Conservation (phyloP, 2,113 vertebrate genomes). For the Pyrgilauda ruficollis region DNA sequence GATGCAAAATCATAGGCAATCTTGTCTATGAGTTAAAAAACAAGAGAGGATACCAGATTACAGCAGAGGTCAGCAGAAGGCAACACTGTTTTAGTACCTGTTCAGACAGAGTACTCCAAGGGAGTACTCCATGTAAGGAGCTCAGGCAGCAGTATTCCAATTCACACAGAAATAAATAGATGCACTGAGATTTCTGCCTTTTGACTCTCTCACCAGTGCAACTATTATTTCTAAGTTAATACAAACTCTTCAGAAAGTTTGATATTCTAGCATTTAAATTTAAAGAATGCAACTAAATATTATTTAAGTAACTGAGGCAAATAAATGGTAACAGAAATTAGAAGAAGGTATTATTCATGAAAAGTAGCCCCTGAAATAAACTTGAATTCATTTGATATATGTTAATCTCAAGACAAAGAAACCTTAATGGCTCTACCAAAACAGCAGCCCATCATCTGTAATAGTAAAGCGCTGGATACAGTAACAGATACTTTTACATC, state of each 20-base stretch:
- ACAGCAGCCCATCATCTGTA: neutral
- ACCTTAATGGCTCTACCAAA: neutral
- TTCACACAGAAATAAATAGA: neutral
- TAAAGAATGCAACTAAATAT: neutral
- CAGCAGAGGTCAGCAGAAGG: neutral
- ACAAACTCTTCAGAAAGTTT: neutral
- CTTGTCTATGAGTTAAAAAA: neutral
- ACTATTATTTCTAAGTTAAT: neutral
- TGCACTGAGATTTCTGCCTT: neutral
- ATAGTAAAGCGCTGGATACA: neutral
- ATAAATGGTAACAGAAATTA: neutral
- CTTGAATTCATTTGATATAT: neutral
- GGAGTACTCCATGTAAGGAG: neutral
- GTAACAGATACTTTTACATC: constrained; percentile 11
- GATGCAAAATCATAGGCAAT: neutral
- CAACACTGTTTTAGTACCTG: neutral
- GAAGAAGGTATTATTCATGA: neutral
- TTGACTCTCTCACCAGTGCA: neutral
- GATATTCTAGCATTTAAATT: neutral
- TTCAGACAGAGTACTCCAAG: neutral
- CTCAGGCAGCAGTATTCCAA: neutral
- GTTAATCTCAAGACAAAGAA: neutral
- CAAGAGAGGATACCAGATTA: neutral
- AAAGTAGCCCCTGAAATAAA: neutral
- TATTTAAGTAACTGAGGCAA: neutral